Base-by-base conservation (phyloP, 2,888 invertebrate genomes). In the Dusona sp. region DNA sequence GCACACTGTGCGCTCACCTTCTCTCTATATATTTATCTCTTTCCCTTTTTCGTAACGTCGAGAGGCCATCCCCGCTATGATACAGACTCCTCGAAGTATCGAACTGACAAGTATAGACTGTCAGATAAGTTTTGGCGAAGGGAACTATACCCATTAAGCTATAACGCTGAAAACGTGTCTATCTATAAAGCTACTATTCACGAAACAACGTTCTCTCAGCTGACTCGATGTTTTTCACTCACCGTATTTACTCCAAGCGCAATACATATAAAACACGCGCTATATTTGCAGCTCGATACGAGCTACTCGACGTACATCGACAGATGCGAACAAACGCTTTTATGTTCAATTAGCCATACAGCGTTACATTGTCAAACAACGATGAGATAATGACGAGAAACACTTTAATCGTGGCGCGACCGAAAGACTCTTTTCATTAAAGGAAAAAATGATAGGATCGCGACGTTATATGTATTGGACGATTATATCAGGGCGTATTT, bases 401-500 rank as follows among this genome's bases (percentile, higher is more conserved):
- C 74, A 65, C 45, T 83, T 65, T 36, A 77, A 83, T 65, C 67
- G 65, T 54, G 48, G n/a, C 38, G 74, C 25, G 29, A 68, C 11
- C 54, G 29, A 57, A 22, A 36, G 72, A 7, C 19, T 25, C 42
- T 74, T 79, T 86, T 80, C 84, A 83, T 83, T 79, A 79, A 68
- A 61, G 67, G 16, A 48, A 77, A 79, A 83, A 80, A 75, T 67
- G 72, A 83, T 72, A 77, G 65, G 73, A 83, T 86, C 75, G 79
- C 61, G 33, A 78, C 75, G 22, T n/a, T 33, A 4, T 16, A 29
- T 33, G n/a, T 38, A 36, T 65, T 42, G 33, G 64, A n/a, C 51
- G 82, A 82, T 54, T 42, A 64, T 64, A 77, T 72, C 45, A n/a
- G 22, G 38, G n/a, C 57, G 38, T 65, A 29, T 65, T 72, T 77